Evolutionary conservation across 2,888 invertebrate genomes (phyloP).

Genomic region (Abrostola triplasia): DNA sequence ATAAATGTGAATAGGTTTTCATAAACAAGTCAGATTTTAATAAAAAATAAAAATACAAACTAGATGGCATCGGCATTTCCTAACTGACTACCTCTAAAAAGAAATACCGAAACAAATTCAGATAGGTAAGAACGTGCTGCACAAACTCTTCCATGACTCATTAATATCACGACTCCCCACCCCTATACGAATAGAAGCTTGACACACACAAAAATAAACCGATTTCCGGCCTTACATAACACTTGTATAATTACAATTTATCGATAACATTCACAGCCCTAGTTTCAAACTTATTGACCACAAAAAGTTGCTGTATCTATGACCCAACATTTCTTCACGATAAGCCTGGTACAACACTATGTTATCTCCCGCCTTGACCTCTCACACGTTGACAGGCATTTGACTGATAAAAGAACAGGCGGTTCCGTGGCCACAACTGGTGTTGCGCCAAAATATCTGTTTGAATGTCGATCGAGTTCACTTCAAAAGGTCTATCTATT

Average conservation of each 20-base stretch:
- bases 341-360: conserved; percentile 35
- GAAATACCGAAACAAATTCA: no score
- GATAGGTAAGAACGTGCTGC: no score
- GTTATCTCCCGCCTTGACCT: conserved; percentile 56
- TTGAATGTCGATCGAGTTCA: not conserved
- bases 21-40: no score
- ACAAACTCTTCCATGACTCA: no score
- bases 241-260: not conserved
- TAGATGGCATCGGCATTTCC: no score
- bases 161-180: no score
- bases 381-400: conserved; percentile 45
- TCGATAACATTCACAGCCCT: conserved; percentile 16
- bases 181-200: no score
- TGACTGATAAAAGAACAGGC: conserved; percentile 39
- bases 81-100: no score
- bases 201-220: not conserved
- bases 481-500: no score
- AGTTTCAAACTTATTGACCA: conserved; percentile 6
- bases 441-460: conserved; percentile 27
- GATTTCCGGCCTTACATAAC: conserved; percentile 5
- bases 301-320: conserved; percentile 35
- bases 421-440: conserved; percentile 17
- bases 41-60: no score
- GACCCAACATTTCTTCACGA: conserved; percentile 47
- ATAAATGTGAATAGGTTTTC: no score